Percentiles rank a stretch among this genome's conserved stretches.
Conservation (phyloP, 2,797 vertebrate species). For the Pseudochromis fuscus region DNA sequence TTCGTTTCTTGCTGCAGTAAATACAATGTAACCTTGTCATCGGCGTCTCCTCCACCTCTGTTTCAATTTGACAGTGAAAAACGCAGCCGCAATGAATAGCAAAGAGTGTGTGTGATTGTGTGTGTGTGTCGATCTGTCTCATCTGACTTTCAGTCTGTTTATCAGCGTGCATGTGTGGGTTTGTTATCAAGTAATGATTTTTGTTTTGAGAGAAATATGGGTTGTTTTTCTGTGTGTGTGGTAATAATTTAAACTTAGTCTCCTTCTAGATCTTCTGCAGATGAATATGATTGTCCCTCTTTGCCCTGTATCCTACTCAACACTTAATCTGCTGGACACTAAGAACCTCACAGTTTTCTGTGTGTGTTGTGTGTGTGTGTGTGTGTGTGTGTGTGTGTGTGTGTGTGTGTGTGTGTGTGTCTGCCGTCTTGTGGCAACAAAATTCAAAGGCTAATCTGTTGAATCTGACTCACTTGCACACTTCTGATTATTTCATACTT, state of each 20-base stretch:
- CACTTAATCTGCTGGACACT: conserved; percentile 23
- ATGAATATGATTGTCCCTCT: conserved; percentile 18
- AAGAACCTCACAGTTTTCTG: not conserved
- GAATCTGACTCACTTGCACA: conserved; percentile 26
- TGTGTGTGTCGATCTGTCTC: conserved; percentile 38
- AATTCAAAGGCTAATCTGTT: conserved; percentile 33
- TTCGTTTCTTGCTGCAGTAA: conserved; percentile 54
- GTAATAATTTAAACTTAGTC: conserved; percentile 36
- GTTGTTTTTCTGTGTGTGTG: conserved; percentile 11
- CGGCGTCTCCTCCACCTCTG: conserved; percentile 46
- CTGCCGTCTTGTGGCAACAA: conserved; percentile 1
- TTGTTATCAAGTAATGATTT: conserved; percentile 33
- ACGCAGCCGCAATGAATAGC: conserved; percentile 54
- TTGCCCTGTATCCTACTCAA: not conserved
- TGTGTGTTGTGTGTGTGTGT: conserved; percentile 16
- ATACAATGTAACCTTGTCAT: conserved; percentile 74
- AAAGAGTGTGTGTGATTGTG: conserved; percentile 33
- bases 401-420: conserved; percentile 8
- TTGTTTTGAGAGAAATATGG: conserved; percentile 10
- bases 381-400: conserved; percentile 17
- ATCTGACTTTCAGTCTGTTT: conserved; percentile 39
- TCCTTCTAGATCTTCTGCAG: conserved; percentile 23
- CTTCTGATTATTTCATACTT: conserved; percentile 15
- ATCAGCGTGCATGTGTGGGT: conserved; percentile 2
- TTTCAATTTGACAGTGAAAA: conserved; percentile 71